phyloP scores from a whole-genome alignment of 1,140 invertebrate species.

The Tetramorium alpestre region DNA sequence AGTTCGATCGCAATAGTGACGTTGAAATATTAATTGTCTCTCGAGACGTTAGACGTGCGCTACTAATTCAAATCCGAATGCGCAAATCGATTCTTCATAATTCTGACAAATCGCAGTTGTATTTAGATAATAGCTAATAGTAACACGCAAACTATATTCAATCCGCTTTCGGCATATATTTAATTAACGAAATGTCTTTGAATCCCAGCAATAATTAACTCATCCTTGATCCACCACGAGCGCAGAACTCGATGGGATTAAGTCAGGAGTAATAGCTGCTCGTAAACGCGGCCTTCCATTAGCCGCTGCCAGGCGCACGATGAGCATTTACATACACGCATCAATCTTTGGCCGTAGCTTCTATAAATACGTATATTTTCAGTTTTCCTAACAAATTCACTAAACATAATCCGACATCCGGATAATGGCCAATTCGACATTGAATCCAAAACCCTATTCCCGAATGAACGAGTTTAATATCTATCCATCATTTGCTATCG shows the following conservation, averaged over 20 bases:
- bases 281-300: conserved; percentile 28
- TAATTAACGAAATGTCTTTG: conserved; percentile 5
- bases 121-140: neutral
- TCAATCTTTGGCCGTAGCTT: conserved; percentile 1
- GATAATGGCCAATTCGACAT: neutral
- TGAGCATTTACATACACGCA: neutral
- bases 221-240: neutral
- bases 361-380: neutral
- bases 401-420: neutral
- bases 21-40: neutral
- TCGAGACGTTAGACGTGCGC: neutral
- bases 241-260: conserved; percentile 25
- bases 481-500: neutral
- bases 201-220: conserved; percentile 17
- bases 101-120: neutral
- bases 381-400: neutral
- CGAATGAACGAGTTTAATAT: neutral
- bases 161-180: neutral
- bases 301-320: neutral
- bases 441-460: neutral
- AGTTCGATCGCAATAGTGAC: neutral
- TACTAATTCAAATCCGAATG: neutral
- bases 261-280: conserved; percentile 14
- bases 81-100: neutral
- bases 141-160: neutral